Base-by-base conservation (phyloP, 2,113 vertebrate species). In the Pavo muticus region DNA sequence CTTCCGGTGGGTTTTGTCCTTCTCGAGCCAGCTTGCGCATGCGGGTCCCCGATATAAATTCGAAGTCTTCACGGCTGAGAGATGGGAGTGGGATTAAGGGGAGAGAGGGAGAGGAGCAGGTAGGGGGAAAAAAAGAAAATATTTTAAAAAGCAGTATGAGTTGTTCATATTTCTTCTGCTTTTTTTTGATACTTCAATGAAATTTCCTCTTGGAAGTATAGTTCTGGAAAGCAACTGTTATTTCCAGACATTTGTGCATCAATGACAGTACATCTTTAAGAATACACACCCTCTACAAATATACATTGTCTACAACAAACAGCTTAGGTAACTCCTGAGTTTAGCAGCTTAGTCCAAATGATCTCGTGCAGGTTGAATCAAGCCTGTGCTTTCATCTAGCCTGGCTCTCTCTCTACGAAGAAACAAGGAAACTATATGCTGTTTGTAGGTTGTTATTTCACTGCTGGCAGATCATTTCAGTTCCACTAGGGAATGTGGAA, bases 41-140 rank as follows among this genome's bases (percentile, higher is more conserved):
- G 69, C 99, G 98, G 35, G 99, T 99, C 95, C 99, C 99, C 11
- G 99, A 99, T 97, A 99, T 99, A 96, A 99, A 99, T 32, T 99
- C 99, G 78, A 98, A 99, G 96, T 99, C 99, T 98, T 99, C 98
- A 23, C 99, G 98, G 96, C 99, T 99, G 95, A 81, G 82, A 97
- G 29, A 35, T 2, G 47, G 68, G 37, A 60, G 27, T 11, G 10
- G 8, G 61, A 37, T 9, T 5, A 61, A 65, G 6, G 29, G 21
- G 14, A 57, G 10, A 45, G 16, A 69, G 42, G 19, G 77, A 67
- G 32, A 56, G 40, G 39, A 56, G 40, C 10, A 30, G 27, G 42
- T 3, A 18, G 24, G 15, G 7, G 35, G 6, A 5, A 32, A 32
- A 50, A 50, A 44, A 74, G 37, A 71, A 8, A 64, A 78, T 12